phyloP scores from a whole-genome alignment of 2,888 invertebrate genomes.

The Metallyticus violacea region DNA sequence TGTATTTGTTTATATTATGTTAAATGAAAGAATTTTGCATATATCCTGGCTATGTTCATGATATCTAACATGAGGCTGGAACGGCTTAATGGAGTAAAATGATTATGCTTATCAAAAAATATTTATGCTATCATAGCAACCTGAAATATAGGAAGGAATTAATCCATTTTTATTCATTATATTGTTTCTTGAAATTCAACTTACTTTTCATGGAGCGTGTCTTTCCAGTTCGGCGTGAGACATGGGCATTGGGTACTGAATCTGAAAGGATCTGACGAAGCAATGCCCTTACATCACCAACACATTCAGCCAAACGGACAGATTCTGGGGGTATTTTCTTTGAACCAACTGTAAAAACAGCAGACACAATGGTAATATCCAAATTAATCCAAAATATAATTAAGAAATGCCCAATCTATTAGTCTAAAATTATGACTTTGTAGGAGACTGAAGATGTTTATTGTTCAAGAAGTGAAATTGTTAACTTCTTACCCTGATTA shows the following conservation, averaged over 20 bases:
- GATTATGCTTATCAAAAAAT: not conserved
- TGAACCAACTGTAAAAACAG: constrained; percentile 38
- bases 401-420: too few relatives aligned
- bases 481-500: constrained; percentile 53
- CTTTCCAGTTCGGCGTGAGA: constrained; percentile 27
- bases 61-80: too few relatives aligned
- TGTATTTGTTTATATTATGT: too few relatives aligned
- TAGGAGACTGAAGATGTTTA: not conserved
- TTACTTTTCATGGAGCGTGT: constrained; percentile 28
- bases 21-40: too few relatives aligned
- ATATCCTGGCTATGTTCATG: too few relatives aligned
- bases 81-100: too few relatives aligned
- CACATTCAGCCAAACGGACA: constrained; percentile 76
- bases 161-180: too few relatives aligned
- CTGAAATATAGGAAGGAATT: too few relatives aligned
- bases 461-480: not conserved
- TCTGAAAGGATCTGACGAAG: constrained; percentile 82
- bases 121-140: not conserved
- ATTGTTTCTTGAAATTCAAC: too few relatives aligned
- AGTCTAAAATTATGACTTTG: not conserved
- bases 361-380: not conserved
- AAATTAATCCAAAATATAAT: too few relatives aligned
- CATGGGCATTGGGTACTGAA: constrained; percentile 42
- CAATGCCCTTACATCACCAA: constrained; percentile 79
- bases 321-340: constrained; percentile 61